These are phyloP conservation scores for Margaritifera margaritifera DNA, from an alignment of 2,888 invertebrate species.

Conservation along the genomic window DNA sequence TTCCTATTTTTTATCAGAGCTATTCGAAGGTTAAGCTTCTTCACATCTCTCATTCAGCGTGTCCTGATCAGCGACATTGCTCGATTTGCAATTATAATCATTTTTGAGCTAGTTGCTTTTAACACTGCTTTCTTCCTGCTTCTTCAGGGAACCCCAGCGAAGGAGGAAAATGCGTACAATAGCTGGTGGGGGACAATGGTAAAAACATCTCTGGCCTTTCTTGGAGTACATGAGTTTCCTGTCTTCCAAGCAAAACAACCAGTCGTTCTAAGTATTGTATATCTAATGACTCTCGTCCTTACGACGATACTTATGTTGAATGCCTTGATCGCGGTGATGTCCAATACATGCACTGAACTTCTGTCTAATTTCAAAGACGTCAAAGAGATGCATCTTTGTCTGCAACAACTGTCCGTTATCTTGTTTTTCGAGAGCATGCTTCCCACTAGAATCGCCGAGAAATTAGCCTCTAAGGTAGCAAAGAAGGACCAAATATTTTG, in stretches of 20 bases:
- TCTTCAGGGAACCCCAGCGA: slow-evolving; percentile 31
- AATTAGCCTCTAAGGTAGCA: no score
- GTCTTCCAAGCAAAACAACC: slow-evolving; percentile 39
- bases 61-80: slow-evolving; percentile 47
- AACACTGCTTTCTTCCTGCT: slow-evolving; percentile 52
- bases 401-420: slow-evolving; percentile 38
- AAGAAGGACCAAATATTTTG: no score
- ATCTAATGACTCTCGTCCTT: slow-evolving; percentile 42
- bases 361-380: slow-evolving; percentile 33
- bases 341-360: slow-evolving; percentile 44
- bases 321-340: slow-evolving; percentile 55
- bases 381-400: slow-evolving; percentile 34
- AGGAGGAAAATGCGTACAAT: slow-evolving; percentile 27
- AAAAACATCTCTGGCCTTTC: slow-evolving; percentile 53
- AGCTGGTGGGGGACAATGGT: slow-evolving; percentile 46
- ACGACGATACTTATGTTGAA: slow-evolving; percentile 53
- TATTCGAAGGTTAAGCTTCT: slow-evolving; percentile 52
- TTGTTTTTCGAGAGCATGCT: slow-evolving; percentile 40
- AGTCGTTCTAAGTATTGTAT: slow-evolving; percentile 38
- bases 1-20: slow-evolving; percentile 51
- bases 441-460: background rate
- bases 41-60: slow-evolving; percentile 55
- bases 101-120: slow-evolving; percentile 48
- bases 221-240: slow-evolving; percentile 28
- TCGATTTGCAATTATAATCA: slow-evolving; percentile 46